Base-by-base conservation (phyloP, 2,797 vertebrate genomes). In the Psittacula derbiana region DNA sequence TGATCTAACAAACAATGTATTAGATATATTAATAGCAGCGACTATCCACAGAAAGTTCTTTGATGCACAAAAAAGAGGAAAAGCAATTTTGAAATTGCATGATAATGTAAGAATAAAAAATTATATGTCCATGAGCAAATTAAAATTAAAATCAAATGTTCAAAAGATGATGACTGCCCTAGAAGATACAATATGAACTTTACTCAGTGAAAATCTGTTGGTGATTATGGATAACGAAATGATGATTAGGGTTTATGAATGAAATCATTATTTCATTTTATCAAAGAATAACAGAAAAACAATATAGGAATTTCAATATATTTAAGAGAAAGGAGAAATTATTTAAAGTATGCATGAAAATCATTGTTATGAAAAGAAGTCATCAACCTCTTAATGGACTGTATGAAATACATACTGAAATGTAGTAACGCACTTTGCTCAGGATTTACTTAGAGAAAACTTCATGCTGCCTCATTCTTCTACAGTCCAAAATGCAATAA, bases 321-420 rank as follows among this genome's bases (percentile, higher is more conserved):
- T 91, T 30, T 41, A 76, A 74, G 72, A 61, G 78, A 93, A 71
- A 86, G 71, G 92, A 96, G 79, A 96, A 95, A 92, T 96, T 23
- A 90, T 96, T 57, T 27, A 50, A 60, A 85, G 20, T 23, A 16
- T 20, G 41, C 27, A 49, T 33, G n/a, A 44, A 82, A 93, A 86
- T 86, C 7, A 4, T 53, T 67, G 27, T 38, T 79, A 33, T 23
- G 75, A 96, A 95, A 95, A 94, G 47, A 75, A 94, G 43, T 80
- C 70, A 24, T 91, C 88, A 88, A 15, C 2, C 10, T 57, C 49
- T 88, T 93, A 94, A 92, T 91, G 81, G 90, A 90, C 93, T 95
- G 36, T 11, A 38, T 38, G 36, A 38, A 95, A 95, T 50, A 62
- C 80, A 46, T 25, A 50, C 23, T 76, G 70, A 91, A 92, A 96